Percentiles rank a stretch among this genome's conserved stretches.
Evolutionary conservation across 2,113 vertebrate genomes (phyloP).

Genomic region (Austrofundulus limnaeus): DNA sequence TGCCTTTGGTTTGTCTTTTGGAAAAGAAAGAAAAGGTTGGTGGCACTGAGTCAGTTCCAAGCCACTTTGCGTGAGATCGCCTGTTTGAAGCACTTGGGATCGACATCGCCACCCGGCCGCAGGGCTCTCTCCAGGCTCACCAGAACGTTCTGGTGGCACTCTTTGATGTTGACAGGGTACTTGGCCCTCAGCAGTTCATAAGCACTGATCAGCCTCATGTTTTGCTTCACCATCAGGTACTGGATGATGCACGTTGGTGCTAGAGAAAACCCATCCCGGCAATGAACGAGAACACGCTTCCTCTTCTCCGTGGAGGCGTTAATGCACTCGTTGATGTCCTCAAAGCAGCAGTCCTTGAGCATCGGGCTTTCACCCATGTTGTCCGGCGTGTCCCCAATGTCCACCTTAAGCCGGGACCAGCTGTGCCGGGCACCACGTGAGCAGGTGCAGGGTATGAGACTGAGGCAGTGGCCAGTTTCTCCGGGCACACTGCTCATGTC

Average conservation of each 20-base stretch:
- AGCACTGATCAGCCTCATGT: constrained; percentile 81
- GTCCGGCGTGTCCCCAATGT: constrained; percentile 71
- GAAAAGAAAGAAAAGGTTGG: constrained; percentile 12
- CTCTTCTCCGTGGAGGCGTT: constrained; percentile 77
- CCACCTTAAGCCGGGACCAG: constrained; percentile 82
- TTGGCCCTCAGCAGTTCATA: constrained; percentile 79
- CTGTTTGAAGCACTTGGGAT: constrained; percentile 78
- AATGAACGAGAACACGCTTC: constrained; percentile 82
- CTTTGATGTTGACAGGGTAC: constrained; percentile 79
- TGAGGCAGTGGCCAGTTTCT: constrained; percentile 59
- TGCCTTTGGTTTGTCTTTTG: constrained; percentile 32
- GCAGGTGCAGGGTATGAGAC: constrained; percentile 80
- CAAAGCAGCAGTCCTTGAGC: constrained; percentile 76
- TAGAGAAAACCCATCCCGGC: constrained; percentile 80
- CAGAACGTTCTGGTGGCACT: constrained; percentile 81
- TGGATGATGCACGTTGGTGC: constrained; percentile 79
- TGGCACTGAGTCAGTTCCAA: constrained; percentile 73
- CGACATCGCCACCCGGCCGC: constrained; percentile 67
- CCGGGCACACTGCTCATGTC: constrained; percentile 79
- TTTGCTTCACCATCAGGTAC: constrained; percentile 83
- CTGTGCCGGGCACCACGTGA: constrained; percentile 73
- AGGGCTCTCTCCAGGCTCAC: constrained; percentile 81
- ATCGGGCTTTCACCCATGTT: constrained; percentile 52
- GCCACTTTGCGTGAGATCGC: constrained; percentile 80
- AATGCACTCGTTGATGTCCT: constrained; percentile 82